Base-by-base conservation (phyloP, 2,797 vertebrate species). In the Aphelocoma californica region DNA sequence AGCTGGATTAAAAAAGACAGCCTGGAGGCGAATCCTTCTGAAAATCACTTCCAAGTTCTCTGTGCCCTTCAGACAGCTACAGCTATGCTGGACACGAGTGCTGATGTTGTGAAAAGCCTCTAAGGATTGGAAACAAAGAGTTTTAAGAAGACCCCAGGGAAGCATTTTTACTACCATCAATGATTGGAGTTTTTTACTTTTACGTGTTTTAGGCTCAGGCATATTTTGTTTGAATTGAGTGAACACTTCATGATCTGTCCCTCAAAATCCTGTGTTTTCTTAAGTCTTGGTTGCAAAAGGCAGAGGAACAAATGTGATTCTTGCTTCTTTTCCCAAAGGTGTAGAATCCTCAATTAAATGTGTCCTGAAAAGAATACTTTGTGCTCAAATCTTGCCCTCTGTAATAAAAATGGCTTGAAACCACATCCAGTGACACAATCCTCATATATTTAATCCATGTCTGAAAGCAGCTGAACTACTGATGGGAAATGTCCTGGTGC, bases 291-390 rank as follows among this genome's bases (percentile, higher is more conserved):
- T 93, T 93, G 93, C 67, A 85, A 94, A 93, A 36, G 14, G 25
- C 34, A 93, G 36, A 42, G 18, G 53, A 81, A 23, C 23, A 82
- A 89, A 66, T 80, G 21, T 51, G 44, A 70, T 81, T 90, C 57
- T 93, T 87, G 53, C 32, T 70, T 95, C 58, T 81, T 82, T 85
- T 70, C 82, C 79, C 80, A 78, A 92, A 93, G 69, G 75, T 77
- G 36, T 6, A 5, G 40, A 84, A 56, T 48, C 20, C 14, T 42
- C 7, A 7, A 84, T 73, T 92, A 78, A 81, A 83, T 28, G 2
- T 81, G 73, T 87, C 73, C 60, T 90, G 73, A 40, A 88, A 83
- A 84, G 26, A 54, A 36, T 60, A 25, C 26, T 86, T 92, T 51
- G 62, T 45, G 36, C 29, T 91, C 42, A 57, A 36, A 58, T 65